Percentiles rank a stretch among this genome's conserved stretches.
Conservation (phyloP, 2,113 vertebrate species). For the Neogobius melanostomus region DNA sequence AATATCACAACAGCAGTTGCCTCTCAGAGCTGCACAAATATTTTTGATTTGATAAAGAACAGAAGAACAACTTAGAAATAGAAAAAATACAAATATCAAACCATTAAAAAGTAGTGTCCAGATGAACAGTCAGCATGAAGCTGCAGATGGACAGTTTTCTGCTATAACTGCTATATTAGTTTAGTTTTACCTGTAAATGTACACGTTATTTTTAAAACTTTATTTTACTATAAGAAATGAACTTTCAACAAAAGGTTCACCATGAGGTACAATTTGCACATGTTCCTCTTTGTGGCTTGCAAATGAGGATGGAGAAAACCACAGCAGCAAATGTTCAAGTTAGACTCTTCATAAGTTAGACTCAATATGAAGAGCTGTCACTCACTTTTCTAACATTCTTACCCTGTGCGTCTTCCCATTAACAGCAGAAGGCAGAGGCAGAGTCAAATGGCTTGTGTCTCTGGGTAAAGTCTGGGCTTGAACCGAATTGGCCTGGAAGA, state of each 20-base stretch:
- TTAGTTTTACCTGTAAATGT: not conserved
- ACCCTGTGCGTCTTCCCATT: constrained; percentile 62
- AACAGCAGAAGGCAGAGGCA: constrained; percentile 56
- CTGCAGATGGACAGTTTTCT: no score
- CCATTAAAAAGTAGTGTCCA: no score
- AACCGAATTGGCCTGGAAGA: constrained; percentile 38
- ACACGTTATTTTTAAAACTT: not conserved
- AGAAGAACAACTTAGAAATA: no score
- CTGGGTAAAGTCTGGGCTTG: constrained; percentile 60
- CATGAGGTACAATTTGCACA: not conserved
- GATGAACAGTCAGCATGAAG: no score
- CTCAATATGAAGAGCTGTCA: not conserved
- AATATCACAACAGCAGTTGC: no score
- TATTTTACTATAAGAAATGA: not conserved
- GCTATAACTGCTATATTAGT: no score
- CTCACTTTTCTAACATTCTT: constrained; percentile 11
- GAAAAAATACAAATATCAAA: no score
- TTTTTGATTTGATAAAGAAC: no score
- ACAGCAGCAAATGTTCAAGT: not conserved
- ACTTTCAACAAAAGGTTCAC: not conserved
- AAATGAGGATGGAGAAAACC: not conserved
- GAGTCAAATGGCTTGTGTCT: constrained; percentile 66
- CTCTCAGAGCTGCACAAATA: no score
- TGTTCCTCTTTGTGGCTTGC: constrained; percentile 7
- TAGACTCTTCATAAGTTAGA: not conserved